A percentile compares a stretch with the other conserved stretches of the same genome.
These are phyloP conservation scores for Polyodon spathula DNA, from an alignment of 2,113 vertebrate genomes.

Conservation along the genomic window DNA sequence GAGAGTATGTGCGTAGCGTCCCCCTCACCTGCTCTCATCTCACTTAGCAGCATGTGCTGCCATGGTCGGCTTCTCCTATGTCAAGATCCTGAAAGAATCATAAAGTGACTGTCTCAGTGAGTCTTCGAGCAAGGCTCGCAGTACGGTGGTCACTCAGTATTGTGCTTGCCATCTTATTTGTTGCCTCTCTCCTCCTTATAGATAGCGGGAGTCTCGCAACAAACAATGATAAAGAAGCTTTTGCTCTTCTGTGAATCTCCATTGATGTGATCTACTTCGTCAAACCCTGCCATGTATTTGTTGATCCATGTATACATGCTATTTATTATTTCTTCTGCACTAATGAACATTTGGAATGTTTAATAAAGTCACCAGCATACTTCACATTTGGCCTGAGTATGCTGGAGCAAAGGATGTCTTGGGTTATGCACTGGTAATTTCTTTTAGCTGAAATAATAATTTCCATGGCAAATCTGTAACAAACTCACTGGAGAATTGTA, in stretches of 20 bases:
- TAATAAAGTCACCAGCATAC: too few relatives aligned
- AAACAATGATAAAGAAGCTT: neutral
- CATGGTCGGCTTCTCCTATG: neutral
- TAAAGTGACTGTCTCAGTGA: neutral
- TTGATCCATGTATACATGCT: too few relatives aligned
- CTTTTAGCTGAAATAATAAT: too few relatives aligned
- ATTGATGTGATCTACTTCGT: constrained; percentile 12
- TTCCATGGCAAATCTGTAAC: too few relatives aligned
- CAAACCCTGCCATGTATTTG: too few relatives aligned
- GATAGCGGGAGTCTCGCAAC: constrained; percentile 9
- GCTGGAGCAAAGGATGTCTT: too few relatives aligned
- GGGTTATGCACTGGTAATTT: too few relatives aligned
- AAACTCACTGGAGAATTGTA: too few relatives aligned
- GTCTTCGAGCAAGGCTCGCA: constrained; percentile 7
- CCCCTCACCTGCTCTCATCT: neutral
- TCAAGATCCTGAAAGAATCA: constrained; percentile 2
- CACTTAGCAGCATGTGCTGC: neutral
- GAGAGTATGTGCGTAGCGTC: neutral
- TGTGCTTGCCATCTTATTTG: neutral
- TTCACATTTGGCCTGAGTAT: too few relatives aligned
- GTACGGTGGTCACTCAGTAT: neutral
- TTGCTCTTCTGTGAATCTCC: rapidly evolving
- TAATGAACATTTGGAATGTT: too few relatives aligned
- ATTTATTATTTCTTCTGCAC: too few relatives aligned
- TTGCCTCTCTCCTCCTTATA: neutral